Base-by-base conservation (phyloP, 1,140 invertebrate genomes). In the Drosophila pseudoobscura region DNA sequence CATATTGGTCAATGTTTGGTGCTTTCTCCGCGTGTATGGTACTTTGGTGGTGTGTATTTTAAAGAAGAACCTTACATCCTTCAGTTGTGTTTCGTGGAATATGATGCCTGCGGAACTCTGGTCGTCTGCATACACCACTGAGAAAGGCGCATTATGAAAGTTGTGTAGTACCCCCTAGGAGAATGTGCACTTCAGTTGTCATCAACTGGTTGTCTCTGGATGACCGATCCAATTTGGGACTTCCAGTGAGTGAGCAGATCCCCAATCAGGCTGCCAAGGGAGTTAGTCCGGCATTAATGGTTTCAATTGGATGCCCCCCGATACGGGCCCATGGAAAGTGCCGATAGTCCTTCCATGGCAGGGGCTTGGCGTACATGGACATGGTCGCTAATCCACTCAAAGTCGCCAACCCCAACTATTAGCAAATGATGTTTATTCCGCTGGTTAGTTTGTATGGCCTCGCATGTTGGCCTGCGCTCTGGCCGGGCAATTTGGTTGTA, bases 321-420 rank as follows among this genome's bases (percentile, higher is more conserved):
- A 66, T 60, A 74, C 65, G 74, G 78, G 61, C 63, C 61, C 41
- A 56, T 56, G 59, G 61, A 77, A 77, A 80, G 50, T 77, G 73
- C 83, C 74, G 68, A 80, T 77, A 75, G 17, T 17, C 17, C 17
- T 17, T 17, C 17, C 17, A 17, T 17, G 17, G 17, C 17, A 17
- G 58, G 6, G 62, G n/a, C 56, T 44, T 43, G 63, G 53, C 57
- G 63, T 35, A 11, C 31, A 9, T 35, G 51, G 44, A 53, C 70
- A 65, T 74, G 70, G 26, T 22, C 65, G 70, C 69, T 85, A 87
- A 87, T 87, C 78, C 78, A 58, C 52, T 50, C 53, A 66, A 77
- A 80, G 85, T 71, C 57, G 64, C 55, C 64, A 77, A 45, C 64
- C 61, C 52, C 74, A 80, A 85, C 80, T 80, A 84, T 83, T 83